phyloP scores from a whole-genome alignment of 1,140 invertebrate species.

The Drosophila simulans region DNA sequence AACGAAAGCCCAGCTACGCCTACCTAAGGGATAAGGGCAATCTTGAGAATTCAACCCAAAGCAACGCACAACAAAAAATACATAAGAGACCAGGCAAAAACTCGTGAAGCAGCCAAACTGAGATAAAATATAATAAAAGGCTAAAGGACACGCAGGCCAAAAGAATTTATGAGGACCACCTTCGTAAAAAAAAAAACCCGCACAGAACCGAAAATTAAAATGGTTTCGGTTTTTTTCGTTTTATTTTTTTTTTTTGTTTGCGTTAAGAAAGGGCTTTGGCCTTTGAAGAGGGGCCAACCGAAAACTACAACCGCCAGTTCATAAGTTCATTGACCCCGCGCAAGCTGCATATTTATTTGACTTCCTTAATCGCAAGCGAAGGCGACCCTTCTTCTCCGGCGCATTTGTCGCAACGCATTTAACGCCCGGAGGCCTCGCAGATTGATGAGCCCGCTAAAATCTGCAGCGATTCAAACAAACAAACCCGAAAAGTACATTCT shows the following conservation, averaged over 20 bases:
- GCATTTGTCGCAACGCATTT: constrained; percentile 78
- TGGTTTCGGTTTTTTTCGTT: constrained; percentile 41
- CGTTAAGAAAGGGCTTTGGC: constrained; percentile 41
- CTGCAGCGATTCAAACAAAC: constrained; percentile 58
- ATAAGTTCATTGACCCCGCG: constrained; percentile 57
- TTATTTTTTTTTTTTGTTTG: not conserved
- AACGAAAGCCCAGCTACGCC: constrained; percentile 66
- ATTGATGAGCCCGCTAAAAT: constrained; percentile 62
- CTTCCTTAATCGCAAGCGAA: constrained; percentile 68
- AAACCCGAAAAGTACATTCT: constrained; percentile 42
- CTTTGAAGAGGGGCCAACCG: constrained; percentile 25
- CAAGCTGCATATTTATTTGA: constrained; percentile 73
- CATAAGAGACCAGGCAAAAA: constrained; percentile 11
- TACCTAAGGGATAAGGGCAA: constrained; percentile 40
- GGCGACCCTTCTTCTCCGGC: constrained; percentile 28
- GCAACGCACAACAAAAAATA: constrained; percentile 14
- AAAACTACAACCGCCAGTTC: constrained; percentile 40
- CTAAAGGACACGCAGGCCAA: constrained; percentile 77
- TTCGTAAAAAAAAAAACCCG: constrained; percentile 51
- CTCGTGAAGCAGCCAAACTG: constrained; percentile 6
- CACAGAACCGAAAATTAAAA: constrained; percentile 63
- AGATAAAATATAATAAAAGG: constrained; percentile 75
- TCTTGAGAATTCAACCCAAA: constrained; percentile 44
- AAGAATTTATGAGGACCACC: constrained; percentile 78
- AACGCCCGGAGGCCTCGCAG: constrained; percentile 74